Percentiles rank a stretch among this genome's conserved stretches.
phyloP scores from a whole-genome alignment of 2,888 invertebrate genomes.

The Oscheius sp. region DNA sequence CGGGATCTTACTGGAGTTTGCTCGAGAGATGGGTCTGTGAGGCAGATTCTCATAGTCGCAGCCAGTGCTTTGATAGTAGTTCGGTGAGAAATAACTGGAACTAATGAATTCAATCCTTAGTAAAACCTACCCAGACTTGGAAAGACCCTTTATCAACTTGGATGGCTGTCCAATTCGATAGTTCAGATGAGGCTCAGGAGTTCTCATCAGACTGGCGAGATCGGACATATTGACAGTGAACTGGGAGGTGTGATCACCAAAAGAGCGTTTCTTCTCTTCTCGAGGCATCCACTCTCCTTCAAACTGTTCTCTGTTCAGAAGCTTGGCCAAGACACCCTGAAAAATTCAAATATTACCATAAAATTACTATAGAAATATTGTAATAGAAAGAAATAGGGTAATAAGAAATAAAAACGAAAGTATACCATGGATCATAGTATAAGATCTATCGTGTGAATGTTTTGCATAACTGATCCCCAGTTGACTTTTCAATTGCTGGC shows the following conservation, averaged over 20 bases:
- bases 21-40: slow-evolving; percentile 15
- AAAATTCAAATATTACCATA: background rate
- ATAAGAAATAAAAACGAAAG: too few relatives aligned
- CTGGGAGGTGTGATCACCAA: slow-evolving; percentile 32
- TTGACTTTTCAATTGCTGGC: too few relatives aligned
- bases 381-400: too few relatives aligned
- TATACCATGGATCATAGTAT: too few relatives aligned
- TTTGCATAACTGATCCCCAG: too few relatives aligned
- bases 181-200: slow-evolving; percentile 21
- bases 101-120: too few relatives aligned
- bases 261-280: slow-evolving; percentile 26
- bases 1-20: slow-evolving; percentile 20
- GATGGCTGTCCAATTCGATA: slow-evolving; percentile 17
- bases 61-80: slow-evolving; percentile 4
- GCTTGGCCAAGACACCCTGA: slow-evolving; percentile 20
- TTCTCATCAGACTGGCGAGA: slow-evolving; percentile 35
- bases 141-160: slow-evolving; percentile 20
- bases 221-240: slow-evolving; percentile 37
- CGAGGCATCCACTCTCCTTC: slow-evolving; percentile 34
- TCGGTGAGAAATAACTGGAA: slow-evolving; percentile 15
- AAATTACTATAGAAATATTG: too few relatives aligned
- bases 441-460: too few relatives aligned
- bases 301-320: slow-evolving; percentile 29
- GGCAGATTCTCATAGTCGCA: slow-evolving; percentile 3
- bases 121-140: slow-evolving; percentile 33